Evolutionary conservation across 2,113 vertebrate species (phyloP).

Genomic region (Aphyosemion australe): DNA sequence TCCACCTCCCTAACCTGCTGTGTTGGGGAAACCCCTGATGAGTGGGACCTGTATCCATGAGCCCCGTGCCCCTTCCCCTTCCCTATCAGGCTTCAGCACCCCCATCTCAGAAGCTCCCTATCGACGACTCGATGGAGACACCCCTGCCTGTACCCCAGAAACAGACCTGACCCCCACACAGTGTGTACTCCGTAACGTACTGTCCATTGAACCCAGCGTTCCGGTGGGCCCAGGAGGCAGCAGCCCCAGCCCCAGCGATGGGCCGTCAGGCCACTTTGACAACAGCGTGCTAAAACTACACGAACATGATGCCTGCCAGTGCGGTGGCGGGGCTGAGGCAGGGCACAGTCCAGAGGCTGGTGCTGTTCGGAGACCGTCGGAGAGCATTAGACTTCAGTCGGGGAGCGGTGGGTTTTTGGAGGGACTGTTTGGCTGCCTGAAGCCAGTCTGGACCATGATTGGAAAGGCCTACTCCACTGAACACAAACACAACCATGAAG

Average conservation of each 20-base stretch:
- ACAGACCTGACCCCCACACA: conserved; percentile 94
- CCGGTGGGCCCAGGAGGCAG: conserved; percentile 64
- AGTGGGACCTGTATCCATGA: conserved; percentile 91
- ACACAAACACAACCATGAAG: conserved; percentile 91
- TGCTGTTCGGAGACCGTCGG: conserved; percentile 73
- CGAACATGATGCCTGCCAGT: conserved; percentile 83
- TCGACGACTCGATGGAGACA: conserved; percentile 87
- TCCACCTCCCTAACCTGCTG: conserved; percentile 67
- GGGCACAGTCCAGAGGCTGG: conserved; percentile 76
- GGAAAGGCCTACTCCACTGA: conserved; percentile 95
- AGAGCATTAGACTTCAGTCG: conserved; percentile 83
- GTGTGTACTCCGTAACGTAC: conserved; percentile 91
- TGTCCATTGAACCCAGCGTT: conserved; percentile 84
- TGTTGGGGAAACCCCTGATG: conserved; percentile 78
- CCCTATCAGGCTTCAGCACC: conserved; percentile 89
- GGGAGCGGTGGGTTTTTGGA: conserved; percentile 91
- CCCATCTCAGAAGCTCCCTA: conserved; percentile 86
- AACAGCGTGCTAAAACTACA: conserved; percentile 92
- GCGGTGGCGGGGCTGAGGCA: conserved; percentile 70
- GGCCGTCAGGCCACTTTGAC: conserved; percentile 85
- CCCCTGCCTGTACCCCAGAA: conserved; percentile 89
- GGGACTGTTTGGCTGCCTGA: conserved; percentile 92
- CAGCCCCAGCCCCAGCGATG: conserved; percentile 86
- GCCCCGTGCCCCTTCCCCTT: conserved; percentile 90
- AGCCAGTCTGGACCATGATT: conserved; percentile 95